Conservation (phyloP, 2,888 invertebrate genomes). For the Drosophila lacicola region DNA sequence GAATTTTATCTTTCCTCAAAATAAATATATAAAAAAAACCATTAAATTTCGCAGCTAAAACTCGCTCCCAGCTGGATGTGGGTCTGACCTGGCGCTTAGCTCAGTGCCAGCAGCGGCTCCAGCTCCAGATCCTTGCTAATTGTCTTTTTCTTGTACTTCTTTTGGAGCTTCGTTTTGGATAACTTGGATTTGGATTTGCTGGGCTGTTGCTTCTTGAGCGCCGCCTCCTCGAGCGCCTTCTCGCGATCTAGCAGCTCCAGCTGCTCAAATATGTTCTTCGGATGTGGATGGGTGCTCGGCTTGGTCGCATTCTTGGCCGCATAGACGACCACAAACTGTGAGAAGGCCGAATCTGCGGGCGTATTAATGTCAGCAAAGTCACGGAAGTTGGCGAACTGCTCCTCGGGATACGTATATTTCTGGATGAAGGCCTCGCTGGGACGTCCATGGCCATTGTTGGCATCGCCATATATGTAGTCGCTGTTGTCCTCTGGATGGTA, state of each 20-base stretch:
- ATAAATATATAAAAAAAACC: conserved; percentile 40
- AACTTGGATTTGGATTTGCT: conserved; percentile 89
- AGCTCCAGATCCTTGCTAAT: conserved; percentile 82
- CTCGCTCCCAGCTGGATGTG: background rate
- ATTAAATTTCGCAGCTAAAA: conserved; percentile 17
- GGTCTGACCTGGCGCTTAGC: conserved; percentile 70
- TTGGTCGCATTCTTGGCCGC: conserved; percentile 91
- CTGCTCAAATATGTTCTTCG: conserved; percentile 94
- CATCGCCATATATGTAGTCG: conserved; percentile 86
- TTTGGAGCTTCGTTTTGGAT: conserved; percentile 86
- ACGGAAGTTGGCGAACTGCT: conserved; percentile 95
- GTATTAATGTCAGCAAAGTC: conserved; percentile 96
- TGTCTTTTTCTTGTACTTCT: conserved; percentile 86
- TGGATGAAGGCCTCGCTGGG: conserved; percentile 88
- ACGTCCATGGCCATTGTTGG: conserved; percentile 91
- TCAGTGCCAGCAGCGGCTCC: conserved; percentile 84
- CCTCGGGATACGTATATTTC: conserved; percentile 90
- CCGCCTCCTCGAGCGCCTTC: conserved; percentile 81
- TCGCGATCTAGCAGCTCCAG: conserved; percentile 90
- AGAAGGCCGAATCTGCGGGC: conserved; percentile 92
- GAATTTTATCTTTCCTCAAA: conserved; percentile 24
- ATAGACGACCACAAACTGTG: conserved; percentile 93
- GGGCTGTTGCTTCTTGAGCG: conserved; percentile 82
- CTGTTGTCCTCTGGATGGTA: conserved; percentile 86
- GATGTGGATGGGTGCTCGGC: conserved; percentile 84